Evolutionary conservation across 1,140 invertebrate species (phyloP), one percentile per base, ranked within the genome.

Genomic region (Drosophila burlai): DNA sequence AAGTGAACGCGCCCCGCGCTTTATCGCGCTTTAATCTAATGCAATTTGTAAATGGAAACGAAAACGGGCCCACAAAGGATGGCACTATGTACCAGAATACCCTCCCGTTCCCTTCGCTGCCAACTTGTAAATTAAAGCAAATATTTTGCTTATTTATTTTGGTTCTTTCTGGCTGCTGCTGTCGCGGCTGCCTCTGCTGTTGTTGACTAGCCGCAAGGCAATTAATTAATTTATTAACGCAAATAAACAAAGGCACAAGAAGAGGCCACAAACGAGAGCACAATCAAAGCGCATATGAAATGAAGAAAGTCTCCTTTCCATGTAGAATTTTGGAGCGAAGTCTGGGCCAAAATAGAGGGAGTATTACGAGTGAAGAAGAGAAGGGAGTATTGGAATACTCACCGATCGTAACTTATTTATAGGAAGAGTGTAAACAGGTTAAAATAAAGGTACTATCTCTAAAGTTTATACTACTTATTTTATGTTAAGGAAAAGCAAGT

Each of bases 81-180:
- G 80, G 62, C 15, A 65, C 59, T 46, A 40, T 43, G 54, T 31
- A n/a, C 50, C 55, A 54, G 21, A 45, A 42, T 21, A 18, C 6
- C 38, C 47, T 38, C 34, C 43, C 38, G 54, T 21, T n/a, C 24
- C 34, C 24, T 24, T 11, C 2, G 8, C 21, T 16, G 34, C 5
- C 18, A 9, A 73, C 83, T 82, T 82, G 79, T 72, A 90, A 89
- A 89, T 89, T 81, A 89, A 89, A 89, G 84, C 78, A 89, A 84
- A 90, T 89, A 89, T 89, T 87, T 87, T 87, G 80, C 83, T 87
- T 87, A 87, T 87, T 87, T 87, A 87, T 87, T 87, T 87, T 46
- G 66, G 74, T 57, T 77, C 55, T 62, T 68, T 58, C 50, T 46
- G n/a, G 55, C 38, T 65, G 38, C 36, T 58, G 57, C 57, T 54